A percentile compares a stretch with the other conserved stretches of the same genome.
Conservation (phyloP, 2,113 vertebrate species). For the Aspidoscelis tigris region DNA sequence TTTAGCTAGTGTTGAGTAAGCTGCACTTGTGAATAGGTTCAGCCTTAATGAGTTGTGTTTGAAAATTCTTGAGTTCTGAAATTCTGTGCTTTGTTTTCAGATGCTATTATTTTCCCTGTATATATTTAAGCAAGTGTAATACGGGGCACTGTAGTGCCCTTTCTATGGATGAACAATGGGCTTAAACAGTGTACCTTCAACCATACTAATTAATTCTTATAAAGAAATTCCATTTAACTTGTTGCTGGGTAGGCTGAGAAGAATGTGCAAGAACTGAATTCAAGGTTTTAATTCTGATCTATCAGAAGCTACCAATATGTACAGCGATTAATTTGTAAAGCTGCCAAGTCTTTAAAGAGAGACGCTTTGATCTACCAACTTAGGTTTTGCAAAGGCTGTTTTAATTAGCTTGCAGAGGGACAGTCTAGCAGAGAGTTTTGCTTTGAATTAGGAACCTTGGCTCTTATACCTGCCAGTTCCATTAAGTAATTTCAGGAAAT, state of each 20-base stretch:
- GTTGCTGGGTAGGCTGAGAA: not conserved
- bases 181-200: not conserved
- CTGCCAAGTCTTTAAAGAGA: not conserved
- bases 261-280: not conserved
- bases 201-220: not conserved
- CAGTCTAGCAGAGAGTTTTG: constrained; percentile 7
- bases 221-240: not conserved
- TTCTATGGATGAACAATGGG: not conserved
- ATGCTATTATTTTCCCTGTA: not conserved
- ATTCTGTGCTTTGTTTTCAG: not conserved
- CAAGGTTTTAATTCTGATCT: not conserved
- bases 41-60: not conserved
- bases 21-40: not conserved
- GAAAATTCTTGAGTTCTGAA: not conserved
- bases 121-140: not conserved
- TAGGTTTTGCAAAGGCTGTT: not conserved
- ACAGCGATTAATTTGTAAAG: constrained; percentile 1
- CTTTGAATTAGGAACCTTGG: constrained; percentile 3
- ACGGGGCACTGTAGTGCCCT: not conserved
- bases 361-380: not conserved
- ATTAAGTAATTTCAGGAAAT: not conserved
- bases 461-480: not conserved
- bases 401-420: not conserved
- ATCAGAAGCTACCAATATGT: not conserved
- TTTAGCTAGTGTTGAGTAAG: not conserved